Conservation (phyloP, 92 coral and sea anemone genomes). For the Ricordea florida region DNA sequence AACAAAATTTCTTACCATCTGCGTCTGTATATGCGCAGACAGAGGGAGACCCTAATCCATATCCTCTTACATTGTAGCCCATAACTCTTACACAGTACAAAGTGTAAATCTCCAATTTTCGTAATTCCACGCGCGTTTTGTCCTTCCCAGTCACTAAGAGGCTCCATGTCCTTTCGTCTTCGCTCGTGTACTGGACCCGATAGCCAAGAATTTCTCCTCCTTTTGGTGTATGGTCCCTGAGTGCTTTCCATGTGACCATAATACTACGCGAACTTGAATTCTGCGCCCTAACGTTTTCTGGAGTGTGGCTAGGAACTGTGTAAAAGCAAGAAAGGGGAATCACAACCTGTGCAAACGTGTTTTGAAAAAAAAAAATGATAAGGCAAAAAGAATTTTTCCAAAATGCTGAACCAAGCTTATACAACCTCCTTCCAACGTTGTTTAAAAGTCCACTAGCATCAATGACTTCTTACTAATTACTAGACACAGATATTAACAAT, state of each 20-base stretch:
- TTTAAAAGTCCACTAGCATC: too few species aligned
- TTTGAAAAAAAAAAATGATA: too few species aligned
- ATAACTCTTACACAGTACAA: constrained; percentile 71
- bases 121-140: neutral
- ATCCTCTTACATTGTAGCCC: constrained; percentile 76
- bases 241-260: constrained; percentile 63
- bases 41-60: constrained; percentile 73
- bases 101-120: constrained; percentile 53
- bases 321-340: neutral
- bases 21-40: constrained; percentile 75
- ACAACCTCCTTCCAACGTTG: too few species aligned
- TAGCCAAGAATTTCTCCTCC: constrained; percentile 65
- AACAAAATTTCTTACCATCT: constrained; percentile 71
- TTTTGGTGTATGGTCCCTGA: constrained; percentile 40
- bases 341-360: too few species aligned
- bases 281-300: constrained; percentile 17
- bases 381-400: too few species aligned
- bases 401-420: too few species aligned
- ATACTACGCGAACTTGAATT: constrained; percentile 79
- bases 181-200: constrained; percentile 50
- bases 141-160: constrained; percentile 1
- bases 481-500: too few species aligned
- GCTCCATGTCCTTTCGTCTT: neutral
- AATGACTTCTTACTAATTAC: too few species aligned
- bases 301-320: constrained; percentile 67